phyloP scores from a whole-genome alignment of 1,140 invertebrate genomes.

The Drosophila subobscura region DNA sequence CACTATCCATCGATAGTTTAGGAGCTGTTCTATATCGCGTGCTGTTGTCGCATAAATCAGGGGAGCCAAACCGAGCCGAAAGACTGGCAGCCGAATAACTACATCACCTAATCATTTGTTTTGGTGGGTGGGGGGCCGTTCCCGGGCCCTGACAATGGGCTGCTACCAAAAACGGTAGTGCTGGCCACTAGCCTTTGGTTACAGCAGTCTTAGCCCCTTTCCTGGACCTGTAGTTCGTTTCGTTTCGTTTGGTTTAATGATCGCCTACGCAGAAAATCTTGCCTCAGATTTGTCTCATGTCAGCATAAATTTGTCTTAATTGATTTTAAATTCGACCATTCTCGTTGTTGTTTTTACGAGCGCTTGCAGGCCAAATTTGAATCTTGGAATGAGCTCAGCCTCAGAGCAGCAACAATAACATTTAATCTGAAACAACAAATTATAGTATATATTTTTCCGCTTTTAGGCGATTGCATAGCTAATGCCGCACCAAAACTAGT shows the following conservation, averaged over 20 bases:
- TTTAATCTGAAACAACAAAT: slow-evolving; percentile 51
- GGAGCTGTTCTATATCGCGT: slow-evolving; percentile 68
- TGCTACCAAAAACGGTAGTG: slow-evolving; percentile 46
- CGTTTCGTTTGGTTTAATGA: slow-evolving; percentile 47
- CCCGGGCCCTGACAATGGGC: slow-evolving; percentile 60
- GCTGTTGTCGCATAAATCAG: slow-evolving; percentile 67
- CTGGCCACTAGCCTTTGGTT: slow-evolving; percentile 18
- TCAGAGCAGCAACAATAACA: slow-evolving; percentile 20
- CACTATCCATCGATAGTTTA: slow-evolving; percentile 21
- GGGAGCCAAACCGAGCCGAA: slow-evolving; percentile 11
- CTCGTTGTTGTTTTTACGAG: slow-evolving; percentile 57
- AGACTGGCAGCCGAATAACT: slow-evolving; percentile 48
- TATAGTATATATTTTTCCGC: slow-evolving; percentile 52
- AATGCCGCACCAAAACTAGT: slow-evolving; percentile 45
- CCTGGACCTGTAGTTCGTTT: slow-evolving; percentile 37
- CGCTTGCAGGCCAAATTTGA: slow-evolving; percentile 60
- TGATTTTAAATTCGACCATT: slow-evolving; percentile 78
- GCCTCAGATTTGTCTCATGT: slow-evolving; percentile 74
- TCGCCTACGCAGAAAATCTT: slow-evolving; percentile 67
- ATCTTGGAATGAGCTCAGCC: slow-evolving; percentile 40
- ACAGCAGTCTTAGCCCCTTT: slow-evolving; percentile 25
- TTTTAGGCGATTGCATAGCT: slow-evolving; percentile 64
- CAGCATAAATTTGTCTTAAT: slow-evolving; percentile 80
- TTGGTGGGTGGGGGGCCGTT: too few species aligned
- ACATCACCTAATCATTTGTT: slow-evolving; percentile 72